Base-by-base conservation (phyloP, 2,797 vertebrate genomes). In the Philypnodon macrostomus region DNA sequence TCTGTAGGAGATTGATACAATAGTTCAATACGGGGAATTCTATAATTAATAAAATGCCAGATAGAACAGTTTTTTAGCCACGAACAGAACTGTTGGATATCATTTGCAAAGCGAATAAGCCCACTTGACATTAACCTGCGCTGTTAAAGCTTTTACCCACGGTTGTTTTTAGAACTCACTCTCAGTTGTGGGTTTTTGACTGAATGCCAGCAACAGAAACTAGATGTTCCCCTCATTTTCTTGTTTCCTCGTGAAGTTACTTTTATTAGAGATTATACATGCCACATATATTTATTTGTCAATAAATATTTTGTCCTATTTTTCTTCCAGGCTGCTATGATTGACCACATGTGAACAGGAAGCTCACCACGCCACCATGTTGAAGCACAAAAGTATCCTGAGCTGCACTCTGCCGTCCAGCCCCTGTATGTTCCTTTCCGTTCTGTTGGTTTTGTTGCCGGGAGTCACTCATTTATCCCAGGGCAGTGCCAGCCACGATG, bases 371-470 rank as follows among this genome's bases (percentile, higher is more conserved):
- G 5, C 39, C 49, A 51, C 68, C 70, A 90, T 90, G 89, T 57
- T 41, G 18, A 61, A 67, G 17, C 63, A 56, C 59, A 77, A 66
- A 50, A 47, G 6, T 21, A 52, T 73, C 51, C 55, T 72, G 42
- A 77, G 37, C 48, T 72, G 58, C 36, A 31, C 56, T 36, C 70
- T 70, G 5, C 55, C 72, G 31, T 38, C 61, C 49, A 61, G 58
- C 30, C 65, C 75, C 1, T 75, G 58, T 47, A 51, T 81, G 44
- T 73, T 77, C 41, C 52, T 81, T 60, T 61, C 81, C 19, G 16
- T 87, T 56, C 57, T 89, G 37, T 60, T 89, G 72, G 42, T 89
- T 38, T 63, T 89, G 29, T 77, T 90, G 36, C 82, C 86, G 2
- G 87, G 82, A 29, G 67, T 87, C 44, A 64, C 82, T 27, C 79